Conservation (phyloP, 2,888 invertebrate species). For the Drosophila leonis region DNA sequence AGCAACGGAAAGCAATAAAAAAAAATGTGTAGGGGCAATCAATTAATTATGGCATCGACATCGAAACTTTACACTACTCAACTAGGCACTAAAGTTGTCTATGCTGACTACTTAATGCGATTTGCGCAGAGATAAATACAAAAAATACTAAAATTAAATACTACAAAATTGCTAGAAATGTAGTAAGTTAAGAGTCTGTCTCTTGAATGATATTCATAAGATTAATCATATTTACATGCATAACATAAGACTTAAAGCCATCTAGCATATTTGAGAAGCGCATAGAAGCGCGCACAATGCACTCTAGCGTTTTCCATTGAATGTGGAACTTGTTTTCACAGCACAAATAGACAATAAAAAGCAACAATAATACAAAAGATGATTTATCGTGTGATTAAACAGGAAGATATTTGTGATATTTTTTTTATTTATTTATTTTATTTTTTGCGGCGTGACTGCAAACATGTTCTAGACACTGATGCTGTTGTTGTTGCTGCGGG, state of each 20-base stretch:
- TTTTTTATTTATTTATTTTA: conserved; percentile 14
- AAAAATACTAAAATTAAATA: background rate
- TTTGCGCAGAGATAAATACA: background rate
- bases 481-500: conserved; percentile 28
- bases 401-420: conserved; percentile 72
- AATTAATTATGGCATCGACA: conserved; percentile 63
- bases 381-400: conserved; percentile 78
- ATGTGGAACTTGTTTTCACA: conserved; percentile 65
- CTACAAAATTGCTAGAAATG: background rate
- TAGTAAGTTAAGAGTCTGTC: background rate
- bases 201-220: too few species aligned
- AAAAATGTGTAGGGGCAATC: conserved; percentile 48
- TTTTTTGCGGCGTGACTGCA: conserved; percentile 65
- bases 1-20: conserved; percentile 38
- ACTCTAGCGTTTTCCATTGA: conserved; percentile 40
- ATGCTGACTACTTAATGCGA: background rate
- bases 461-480: conserved; percentile 57
- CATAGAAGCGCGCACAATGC: conserved; percentile 31
- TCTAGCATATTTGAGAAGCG: conserved; percentile 38
- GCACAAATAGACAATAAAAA: conserved; percentile 52
- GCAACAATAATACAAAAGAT: conserved; percentile 61
- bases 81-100: background rate
- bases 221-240: background rate
- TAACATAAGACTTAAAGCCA: background rate
- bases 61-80: conserved; percentile 29